phyloP scores from a whole-genome alignment of 2,888 invertebrate genomes.

The Drosophila emarginata region DNA sequence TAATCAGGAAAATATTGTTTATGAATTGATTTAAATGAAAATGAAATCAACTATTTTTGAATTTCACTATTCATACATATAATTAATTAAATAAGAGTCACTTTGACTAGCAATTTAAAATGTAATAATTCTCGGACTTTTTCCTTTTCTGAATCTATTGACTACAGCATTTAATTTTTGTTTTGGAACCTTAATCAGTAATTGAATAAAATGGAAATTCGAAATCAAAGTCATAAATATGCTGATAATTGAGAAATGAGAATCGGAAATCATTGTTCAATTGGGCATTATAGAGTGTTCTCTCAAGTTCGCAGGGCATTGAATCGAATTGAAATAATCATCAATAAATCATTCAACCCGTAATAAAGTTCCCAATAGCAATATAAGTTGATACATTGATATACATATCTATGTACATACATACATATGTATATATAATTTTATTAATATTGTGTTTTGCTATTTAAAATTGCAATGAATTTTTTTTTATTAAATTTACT shows the following conservation, averaged over 20 bases:
- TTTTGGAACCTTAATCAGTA: background rate
- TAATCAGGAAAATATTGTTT: too few relatives aligned
- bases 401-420: background rate
- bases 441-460: background rate
- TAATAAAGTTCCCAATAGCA: slow-evolving; percentile 23
- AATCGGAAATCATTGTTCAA: background rate
- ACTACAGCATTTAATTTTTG: background rate
- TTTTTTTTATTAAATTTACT: slow-evolving; percentile 43
- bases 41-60: too few relatives aligned
- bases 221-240: too few relatives aligned
- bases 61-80: too few relatives aligned
- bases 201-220: background rate
- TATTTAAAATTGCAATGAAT: slow-evolving; percentile 27
- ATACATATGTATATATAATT: too few relatives aligned
- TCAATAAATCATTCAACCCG: slow-evolving; percentile 2
- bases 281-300: background rate
- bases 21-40: too few relatives aligned
- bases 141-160: background rate
- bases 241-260: background rate
- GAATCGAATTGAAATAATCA: background rate
- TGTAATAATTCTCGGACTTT: background rate
- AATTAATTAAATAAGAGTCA: too few relatives aligned
- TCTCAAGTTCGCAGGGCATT: background rate
- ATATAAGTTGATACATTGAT: background rate
- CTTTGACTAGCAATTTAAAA: background rate